Base-by-base conservation (phyloP, 2,113 vertebrate species). In the Myodes glareolus region DNA sequence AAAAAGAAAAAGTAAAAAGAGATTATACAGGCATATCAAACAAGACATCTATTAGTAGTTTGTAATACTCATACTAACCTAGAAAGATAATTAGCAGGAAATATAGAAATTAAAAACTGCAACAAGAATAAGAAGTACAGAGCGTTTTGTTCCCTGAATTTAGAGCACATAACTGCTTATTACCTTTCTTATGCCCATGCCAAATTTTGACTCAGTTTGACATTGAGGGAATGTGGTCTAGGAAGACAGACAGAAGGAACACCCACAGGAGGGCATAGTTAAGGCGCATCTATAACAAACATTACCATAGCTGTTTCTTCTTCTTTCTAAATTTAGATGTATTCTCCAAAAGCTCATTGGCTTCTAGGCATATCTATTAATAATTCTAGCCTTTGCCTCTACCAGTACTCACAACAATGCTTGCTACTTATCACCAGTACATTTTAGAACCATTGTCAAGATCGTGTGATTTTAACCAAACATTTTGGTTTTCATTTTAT, bases 261-360 rank as follows among this genome's bases (percentile, higher is more conserved):
- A 77, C 23, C 1, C 17, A 42, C 2, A 81, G 29, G n/a, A 55
- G 12, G 23, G 1, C 19, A 70, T 47, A 21, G 5, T 50, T 89
- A 86, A 75, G 63, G 4, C 25, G 23, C 21, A 77, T 5, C 4
- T 4, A 31, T 47, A 13, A 92, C 11, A 75, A 13, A 92, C 6
- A 55, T 85, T 58, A 87, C 25, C 33, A 50, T 86, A 63, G 23
- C 47, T 63, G n/a, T 19, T 65, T 86, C 68, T 77, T 84, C n/a
- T 96, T 84, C n/a, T 45, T 89, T 77, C 58, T 89, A 94, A 94
- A 92, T 92, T 86, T 94, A 94, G 58, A 67, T 50, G n/a, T 9
- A 86, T 19, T 91, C 81, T 89, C 85, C 72, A 67, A 75, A 89
- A 88, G 29, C 8, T 3, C 10, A 6, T 65, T 10, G 39, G 8